Evolutionary conservation across 1,140 invertebrate species (phyloP), one percentile per base, ranked within the genome.

Genomic region (Carposina sasakii): DNA sequence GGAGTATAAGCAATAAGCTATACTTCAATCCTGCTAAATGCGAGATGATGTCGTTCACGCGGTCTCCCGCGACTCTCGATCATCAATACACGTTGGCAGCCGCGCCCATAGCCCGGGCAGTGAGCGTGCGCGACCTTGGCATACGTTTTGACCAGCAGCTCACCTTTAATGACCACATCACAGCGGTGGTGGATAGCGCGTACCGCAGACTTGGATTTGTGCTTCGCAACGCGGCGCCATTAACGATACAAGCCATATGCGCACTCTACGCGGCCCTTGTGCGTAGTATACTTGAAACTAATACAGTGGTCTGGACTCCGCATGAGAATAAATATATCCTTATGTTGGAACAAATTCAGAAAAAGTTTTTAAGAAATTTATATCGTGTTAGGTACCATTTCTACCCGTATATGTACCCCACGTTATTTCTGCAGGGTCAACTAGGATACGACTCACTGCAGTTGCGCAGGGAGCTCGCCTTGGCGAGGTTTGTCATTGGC

Each of bases 21-120:
- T 17, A 16, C 28, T 44, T 44, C 26, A 30, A 44, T 30, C 24
- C 41, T 3, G 13, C n/a, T 30, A 44, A 44, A 20, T 44, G 41
- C 28, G 26, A 44, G 26, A 20, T 30, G 41, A 44, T 44, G 2
- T 30, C 13, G 2, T 30, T 44, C 19, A 44, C 41, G 10, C 44
- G 44, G 2, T 13, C 19, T 2, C 30, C 2, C 2, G 6, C 3
- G 6, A 8, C 19, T 10, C 3, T 8, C 4, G 8, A 33, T 2
- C 23, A 4, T 4, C 2, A 21, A 0, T 45, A 34, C 43, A 13
- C 5, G 0, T 4, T 45, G 13, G 43, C 12, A 3, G 12, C n/a
- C n/a, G 19, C 3, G 17, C 26, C 30, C 3, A 10, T 45, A 22
- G 3, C 30, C 6, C 17, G 43, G 3, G 30, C 23, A 5, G 19